These are phyloP conservation scores for Sthenelais limicola DNA, from an alignment of 2,888 invertebrate genomes.

Conservation along the genomic window DNA sequence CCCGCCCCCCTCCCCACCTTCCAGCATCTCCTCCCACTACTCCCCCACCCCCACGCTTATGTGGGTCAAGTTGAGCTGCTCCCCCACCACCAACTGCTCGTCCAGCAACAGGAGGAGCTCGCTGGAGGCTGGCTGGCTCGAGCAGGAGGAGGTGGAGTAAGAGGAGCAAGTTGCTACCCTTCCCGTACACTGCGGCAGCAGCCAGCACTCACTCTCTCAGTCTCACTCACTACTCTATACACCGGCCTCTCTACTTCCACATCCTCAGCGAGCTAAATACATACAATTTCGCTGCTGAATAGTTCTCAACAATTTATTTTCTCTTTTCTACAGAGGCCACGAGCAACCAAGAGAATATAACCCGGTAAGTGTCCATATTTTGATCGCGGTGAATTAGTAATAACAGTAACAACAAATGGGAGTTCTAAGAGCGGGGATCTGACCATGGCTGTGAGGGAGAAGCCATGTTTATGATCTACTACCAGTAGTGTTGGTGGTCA, in stretches of 20 bases:
- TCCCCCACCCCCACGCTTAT: neutral
- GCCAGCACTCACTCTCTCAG: constrained; percentile 6
- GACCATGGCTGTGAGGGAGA: too few relatives aligned
- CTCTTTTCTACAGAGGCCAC: constrained; percentile 21
- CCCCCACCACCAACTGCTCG: constrained; percentile 15
- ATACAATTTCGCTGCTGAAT: too few relatives aligned
- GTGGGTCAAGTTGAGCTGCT: constrained; percentile 18
- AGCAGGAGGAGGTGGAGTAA: too few relatives aligned
- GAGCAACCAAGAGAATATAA: constrained; percentile 20
- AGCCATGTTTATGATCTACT: too few relatives aligned
- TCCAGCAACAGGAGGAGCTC: too few relatives aligned
- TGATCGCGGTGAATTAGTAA: neutral
- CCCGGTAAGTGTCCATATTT: constrained; percentile 11
- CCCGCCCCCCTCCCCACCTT: neutral
- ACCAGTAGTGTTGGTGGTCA: too few relatives aligned
- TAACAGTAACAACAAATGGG: too few relatives aligned
- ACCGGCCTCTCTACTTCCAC: neutral
- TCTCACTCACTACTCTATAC: neutral
- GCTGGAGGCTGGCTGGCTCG: too few relatives aligned
- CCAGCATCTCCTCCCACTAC: constrained; percentile 1
- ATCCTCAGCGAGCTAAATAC: neutral
- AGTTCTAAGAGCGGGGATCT: neutral
- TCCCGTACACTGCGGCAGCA: neutral
- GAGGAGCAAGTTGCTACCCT: constrained; percentile 11
- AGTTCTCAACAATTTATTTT: constrained; percentile 19